These are phyloP conservation scores for Hermaeophaga mercurialis DNA, from an alignment of 2,888 invertebrate genomes.

Conservation along the genomic window DNA sequence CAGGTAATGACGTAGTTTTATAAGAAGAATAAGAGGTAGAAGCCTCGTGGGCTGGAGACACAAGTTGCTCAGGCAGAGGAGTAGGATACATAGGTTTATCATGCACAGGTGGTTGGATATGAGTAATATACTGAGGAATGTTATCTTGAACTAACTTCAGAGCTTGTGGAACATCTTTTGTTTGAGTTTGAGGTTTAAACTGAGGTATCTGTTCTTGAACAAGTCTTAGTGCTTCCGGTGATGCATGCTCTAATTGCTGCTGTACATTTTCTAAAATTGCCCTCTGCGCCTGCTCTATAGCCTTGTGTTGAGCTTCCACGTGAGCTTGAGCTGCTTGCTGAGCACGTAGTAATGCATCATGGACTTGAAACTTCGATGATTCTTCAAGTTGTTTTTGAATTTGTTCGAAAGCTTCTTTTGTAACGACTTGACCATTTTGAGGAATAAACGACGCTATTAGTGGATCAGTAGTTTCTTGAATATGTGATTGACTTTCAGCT, in stretches of 20 bases:
- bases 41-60: background rate
- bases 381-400: slow-evolving; percentile 50
- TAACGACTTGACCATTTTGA: slow-evolving; percentile 21
- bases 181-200: background rate
- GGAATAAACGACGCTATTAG: slow-evolving; percentile 14
- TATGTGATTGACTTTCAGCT: background rate
- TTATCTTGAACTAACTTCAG: slow-evolving; percentile 20
- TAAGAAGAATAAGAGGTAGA: background rate
- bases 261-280: slow-evolving; percentile 37
- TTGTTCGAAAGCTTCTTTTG: slow-evolving; percentile 35
- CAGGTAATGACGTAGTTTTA: slow-evolving; percentile 3
- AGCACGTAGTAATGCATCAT: slow-evolving; percentile 45
- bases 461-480: background rate
- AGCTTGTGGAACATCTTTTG: slow-evolving; percentile 22
- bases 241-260: slow-evolving; percentile 20
- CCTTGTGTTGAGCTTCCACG: slow-evolving; percentile 47
- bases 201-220: slow-evolving; percentile 1
- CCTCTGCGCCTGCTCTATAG: slow-evolving; percentile 44
- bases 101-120: background rate
- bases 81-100: slow-evolving; percentile 3
- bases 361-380: slow-evolving; percentile 46
- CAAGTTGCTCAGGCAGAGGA: background rate
- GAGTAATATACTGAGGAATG: background rate
- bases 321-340: slow-evolving; percentile 48
- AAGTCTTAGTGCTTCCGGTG: background rate